phyloP scores from a whole-genome alignment of 2,113 vertebrate genomes.

The Pogona vitticeps region DNA sequence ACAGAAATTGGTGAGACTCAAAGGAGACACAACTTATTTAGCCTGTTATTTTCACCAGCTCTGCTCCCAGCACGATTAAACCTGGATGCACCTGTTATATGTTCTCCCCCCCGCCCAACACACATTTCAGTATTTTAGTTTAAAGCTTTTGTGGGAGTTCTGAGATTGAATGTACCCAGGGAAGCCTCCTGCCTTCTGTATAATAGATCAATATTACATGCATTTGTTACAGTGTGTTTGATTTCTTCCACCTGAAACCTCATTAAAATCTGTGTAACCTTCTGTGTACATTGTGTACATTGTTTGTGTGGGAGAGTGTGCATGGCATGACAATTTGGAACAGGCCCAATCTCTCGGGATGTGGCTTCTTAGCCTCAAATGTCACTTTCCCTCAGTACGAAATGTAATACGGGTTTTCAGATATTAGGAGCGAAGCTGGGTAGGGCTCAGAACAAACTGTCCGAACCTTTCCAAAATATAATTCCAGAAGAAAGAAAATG shows the following conservation, averaged over 20 bases:
- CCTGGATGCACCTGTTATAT: no score
- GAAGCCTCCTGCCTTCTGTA: neutral
- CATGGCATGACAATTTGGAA: slow-evolving; percentile 27
- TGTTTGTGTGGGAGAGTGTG: neutral
- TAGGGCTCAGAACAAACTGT: slow-evolving; percentile 38
- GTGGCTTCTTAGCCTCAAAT: slow-evolving; percentile 15
- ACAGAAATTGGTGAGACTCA: no score
- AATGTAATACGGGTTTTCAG: slow-evolving; percentile 19
- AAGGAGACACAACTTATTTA: no score
- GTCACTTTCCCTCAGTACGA: slow-evolving; percentile 31
- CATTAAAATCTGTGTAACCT: slow-evolving; percentile 29
- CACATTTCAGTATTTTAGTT: no score
- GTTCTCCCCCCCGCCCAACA: no score
- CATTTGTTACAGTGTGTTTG: neutral
- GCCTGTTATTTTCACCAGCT: no score
- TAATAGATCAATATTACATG: neutral
- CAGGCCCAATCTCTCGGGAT: neutral
- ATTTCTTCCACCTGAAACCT: slow-evolving; percentile 42
- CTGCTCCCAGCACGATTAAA: no score
- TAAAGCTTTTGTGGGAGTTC: no score
- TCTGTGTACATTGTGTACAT: neutral
- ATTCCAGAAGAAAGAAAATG: slow-evolving; percentile 37
- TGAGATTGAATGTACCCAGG: no score
- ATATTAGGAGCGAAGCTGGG: slow-evolving; percentile 3
- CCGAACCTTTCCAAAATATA: slow-evolving; percentile 33